These are phyloP conservation scores for Falco novaeseelandiae DNA, from an alignment of 2,797 vertebrate genomes.

Conservation along the genomic window DNA sequence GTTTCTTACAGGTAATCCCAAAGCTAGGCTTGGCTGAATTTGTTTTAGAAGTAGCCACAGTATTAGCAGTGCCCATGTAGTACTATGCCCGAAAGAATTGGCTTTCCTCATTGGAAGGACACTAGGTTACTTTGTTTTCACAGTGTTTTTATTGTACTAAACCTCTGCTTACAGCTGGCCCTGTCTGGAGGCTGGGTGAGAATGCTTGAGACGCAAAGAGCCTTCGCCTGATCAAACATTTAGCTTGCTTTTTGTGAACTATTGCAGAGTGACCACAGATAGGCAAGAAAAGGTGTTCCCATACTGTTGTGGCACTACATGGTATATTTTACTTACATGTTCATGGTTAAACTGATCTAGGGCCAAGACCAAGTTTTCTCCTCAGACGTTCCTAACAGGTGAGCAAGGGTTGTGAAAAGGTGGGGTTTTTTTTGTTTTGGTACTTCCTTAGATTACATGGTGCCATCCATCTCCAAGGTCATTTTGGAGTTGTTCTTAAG, in stretches of 20 bases:
- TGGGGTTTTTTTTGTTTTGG: neutral
- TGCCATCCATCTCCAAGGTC: neutral
- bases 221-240: neutral
- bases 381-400: accelerated
- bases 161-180: neutral
- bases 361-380: neutral
- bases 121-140: neutral
- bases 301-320: accelerated
- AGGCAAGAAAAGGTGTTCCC: neutral
- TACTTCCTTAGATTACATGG: neutral
- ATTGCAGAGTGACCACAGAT: neutral
- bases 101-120: neutral
- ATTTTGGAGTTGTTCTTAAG: neutral
- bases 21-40: neutral
- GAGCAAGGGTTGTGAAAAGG: neutral
- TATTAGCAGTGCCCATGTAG: neutral
- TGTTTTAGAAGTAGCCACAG: neutral
- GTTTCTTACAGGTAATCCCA: neutral
- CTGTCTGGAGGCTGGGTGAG: neutral
- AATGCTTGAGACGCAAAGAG: neutral
- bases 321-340: neutral
- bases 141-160: neutral
- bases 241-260: neutral
- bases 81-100: neutral
- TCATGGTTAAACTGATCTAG: neutral